phyloP scores from a whole-genome alignment of 2,888 invertebrate species.

The Alentia gelatinosa region DNA sequence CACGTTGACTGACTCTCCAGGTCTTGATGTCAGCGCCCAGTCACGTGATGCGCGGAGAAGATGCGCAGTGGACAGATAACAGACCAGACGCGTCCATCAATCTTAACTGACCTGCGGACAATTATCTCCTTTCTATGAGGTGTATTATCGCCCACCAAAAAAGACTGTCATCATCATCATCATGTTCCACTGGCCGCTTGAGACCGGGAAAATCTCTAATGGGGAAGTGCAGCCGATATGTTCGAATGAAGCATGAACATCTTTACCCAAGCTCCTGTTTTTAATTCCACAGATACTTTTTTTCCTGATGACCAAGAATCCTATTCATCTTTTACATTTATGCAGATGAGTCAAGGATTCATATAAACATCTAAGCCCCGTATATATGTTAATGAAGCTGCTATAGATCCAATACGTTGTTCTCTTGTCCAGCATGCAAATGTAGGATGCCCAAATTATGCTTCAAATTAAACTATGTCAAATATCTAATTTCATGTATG shows the following conservation, averaged over 20 bases:
- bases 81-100: constrained; percentile 41
- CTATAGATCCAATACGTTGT: too few relatives aligned
- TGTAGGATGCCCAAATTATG: too few relatives aligned
- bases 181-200: not conserved
- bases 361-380: too few relatives aligned
- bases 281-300: too few relatives aligned
- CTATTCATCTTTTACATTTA: too few relatives aligned
- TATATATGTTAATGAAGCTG: too few relatives aligned
- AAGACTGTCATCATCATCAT: constrained; percentile 5
- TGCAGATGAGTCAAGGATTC: too few relatives aligned
- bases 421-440: too few relatives aligned
- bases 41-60: constrained; percentile 38
- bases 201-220: not conserved
- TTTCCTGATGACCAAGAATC: too few relatives aligned
- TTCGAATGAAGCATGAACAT: not conserved
- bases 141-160: constrained; percentile 33
- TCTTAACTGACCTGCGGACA: constrained; percentile 17
- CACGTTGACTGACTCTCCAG: constrained; percentile 28
- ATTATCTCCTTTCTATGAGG: constrained; percentile 32
- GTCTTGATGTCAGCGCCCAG: constrained; percentile 34
- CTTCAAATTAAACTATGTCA: too few relatives aligned
- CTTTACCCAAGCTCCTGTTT: not conserved
- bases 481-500: too few relatives aligned
- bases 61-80: constrained; percentile 37
- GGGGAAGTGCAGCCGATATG: too few relatives aligned